Percentiles rank a stretch among this genome's conserved stretches.
Evolutionary conservation across 2,888 invertebrate species (phyloP).

Genomic region (Scaptodrosophila latifasciaeformis): DNA sequence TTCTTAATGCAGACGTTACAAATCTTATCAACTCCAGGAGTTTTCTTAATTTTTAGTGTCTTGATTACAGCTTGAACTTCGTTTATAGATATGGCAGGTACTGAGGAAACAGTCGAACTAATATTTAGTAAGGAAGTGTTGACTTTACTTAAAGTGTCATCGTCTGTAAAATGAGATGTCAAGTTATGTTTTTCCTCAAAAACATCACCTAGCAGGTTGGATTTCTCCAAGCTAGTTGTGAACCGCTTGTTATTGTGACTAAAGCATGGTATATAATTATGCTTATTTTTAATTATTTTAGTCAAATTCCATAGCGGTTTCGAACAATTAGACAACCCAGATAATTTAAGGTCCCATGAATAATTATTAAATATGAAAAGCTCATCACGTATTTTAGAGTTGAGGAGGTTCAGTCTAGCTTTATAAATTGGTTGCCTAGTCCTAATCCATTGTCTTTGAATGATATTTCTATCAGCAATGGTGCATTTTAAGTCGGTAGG

Average conservation of each 20-base stretch:
- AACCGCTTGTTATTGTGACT: not conserved
- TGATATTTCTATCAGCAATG: not conserved
- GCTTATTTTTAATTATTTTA: slow-evolving; percentile 12
- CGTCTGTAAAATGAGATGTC: not conserved
- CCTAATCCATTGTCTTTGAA: too few relatives aligned
- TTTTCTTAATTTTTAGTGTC: not conserved
- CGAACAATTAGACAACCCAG: not conserved
- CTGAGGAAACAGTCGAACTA: not conserved
- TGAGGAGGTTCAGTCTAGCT: slow-evolving; percentile 8
- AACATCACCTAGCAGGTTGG: slow-evolving; percentile 1
- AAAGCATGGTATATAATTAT: slow-evolving; percentile 8
- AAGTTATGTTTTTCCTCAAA: too few relatives aligned
- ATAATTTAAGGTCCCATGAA: not conserved
- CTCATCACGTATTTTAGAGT: not conserved
- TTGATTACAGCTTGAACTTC: too few relatives aligned
- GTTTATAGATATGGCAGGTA: not conserved
- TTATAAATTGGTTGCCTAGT: slow-evolving; percentile 7
- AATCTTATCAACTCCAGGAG: too few relatives aligned
- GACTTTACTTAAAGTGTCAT: not conserved
- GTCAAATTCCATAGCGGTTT: slow-evolving; percentile 11
- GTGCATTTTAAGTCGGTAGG: too few relatives aligned
- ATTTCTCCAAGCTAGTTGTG: not conserved
- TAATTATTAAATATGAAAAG: not conserved
- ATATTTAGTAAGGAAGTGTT: not conserved
- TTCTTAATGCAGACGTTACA: not conserved